Conservation (phyloP, 2,113 vertebrate species). For the Ramphastos sulfuratus region DNA sequence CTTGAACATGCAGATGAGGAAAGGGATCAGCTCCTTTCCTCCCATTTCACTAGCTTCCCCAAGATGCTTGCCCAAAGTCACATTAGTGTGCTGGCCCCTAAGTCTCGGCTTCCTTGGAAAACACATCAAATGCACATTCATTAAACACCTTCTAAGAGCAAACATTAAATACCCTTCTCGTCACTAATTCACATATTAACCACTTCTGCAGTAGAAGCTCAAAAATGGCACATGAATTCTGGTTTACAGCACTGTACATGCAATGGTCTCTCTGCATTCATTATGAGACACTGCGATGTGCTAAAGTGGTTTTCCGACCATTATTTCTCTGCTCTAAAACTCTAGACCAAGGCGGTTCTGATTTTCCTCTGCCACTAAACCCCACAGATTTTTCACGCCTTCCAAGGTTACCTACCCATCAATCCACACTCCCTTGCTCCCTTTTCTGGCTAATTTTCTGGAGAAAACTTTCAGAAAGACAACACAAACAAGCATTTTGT, state of each 20-base stretch:
- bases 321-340: background rate
- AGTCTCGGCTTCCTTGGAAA: background rate
- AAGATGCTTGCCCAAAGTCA: background rate
- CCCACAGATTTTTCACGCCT: background rate
- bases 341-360: background rate
- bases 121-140: background rate
- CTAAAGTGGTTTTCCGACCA: background rate
- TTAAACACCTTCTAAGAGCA: background rate
- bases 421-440: background rate
- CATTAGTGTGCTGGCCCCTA: background rate
- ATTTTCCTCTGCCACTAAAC: background rate
- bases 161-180: background rate
- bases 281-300: background rate
- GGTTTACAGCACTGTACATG: background rate
- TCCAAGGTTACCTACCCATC: background rate
- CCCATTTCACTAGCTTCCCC: background rate
- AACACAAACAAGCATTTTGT: background rate
- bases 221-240: background rate
- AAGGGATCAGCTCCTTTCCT: background rate
- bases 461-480: background rate
- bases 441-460: background rate
- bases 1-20: background rate
- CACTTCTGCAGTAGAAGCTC: background rate
- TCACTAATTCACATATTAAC: background rate
- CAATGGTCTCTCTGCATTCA: background rate